These are phyloP conservation scores for Drosophila punjabiensis DNA, from an alignment of 1,140 invertebrate species.

Conservation along the genomic window DNA sequence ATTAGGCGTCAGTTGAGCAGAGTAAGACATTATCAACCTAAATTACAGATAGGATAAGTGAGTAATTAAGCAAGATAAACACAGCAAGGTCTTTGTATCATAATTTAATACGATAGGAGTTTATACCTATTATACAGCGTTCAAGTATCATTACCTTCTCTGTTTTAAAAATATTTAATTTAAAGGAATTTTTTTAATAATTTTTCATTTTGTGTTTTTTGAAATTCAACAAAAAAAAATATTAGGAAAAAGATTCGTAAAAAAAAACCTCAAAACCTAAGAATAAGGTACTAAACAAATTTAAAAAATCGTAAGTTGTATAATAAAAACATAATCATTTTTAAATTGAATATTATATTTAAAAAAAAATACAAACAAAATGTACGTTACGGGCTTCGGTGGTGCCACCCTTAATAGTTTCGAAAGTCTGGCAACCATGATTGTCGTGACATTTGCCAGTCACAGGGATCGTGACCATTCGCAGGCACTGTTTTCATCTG, in stretches of 20 bases:
- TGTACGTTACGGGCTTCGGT: background rate
- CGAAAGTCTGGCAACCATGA: background rate
- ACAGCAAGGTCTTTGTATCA: conserved; percentile 9
- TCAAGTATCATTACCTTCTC: background rate
- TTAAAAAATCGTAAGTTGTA: background rate
- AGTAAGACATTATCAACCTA: conserved; percentile 5
- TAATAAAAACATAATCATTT: background rate
- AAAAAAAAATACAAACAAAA: background rate
- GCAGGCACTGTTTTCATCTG: conserved; percentile 27
- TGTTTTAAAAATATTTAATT: background rate
- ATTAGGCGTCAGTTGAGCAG: background rate
- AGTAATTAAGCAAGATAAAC: conserved; percentile 14
- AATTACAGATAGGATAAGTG: conserved; percentile 11
- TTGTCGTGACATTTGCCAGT: background rate
- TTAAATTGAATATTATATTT: background rate
- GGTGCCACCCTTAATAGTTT: background rate
- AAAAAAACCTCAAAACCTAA: background rate
- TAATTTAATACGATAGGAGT: background rate
- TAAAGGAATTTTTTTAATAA: too few species aligned
- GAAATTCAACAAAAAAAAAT: background rate
- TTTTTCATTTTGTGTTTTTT: too few species aligned
- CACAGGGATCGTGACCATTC: conserved; percentile 2
- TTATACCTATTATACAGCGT: background rate
- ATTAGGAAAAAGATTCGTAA: background rate
- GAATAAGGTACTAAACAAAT: background rate